Conservation (phyloP, 1,140 invertebrate species). For the Berghia stephanieae region DNA sequence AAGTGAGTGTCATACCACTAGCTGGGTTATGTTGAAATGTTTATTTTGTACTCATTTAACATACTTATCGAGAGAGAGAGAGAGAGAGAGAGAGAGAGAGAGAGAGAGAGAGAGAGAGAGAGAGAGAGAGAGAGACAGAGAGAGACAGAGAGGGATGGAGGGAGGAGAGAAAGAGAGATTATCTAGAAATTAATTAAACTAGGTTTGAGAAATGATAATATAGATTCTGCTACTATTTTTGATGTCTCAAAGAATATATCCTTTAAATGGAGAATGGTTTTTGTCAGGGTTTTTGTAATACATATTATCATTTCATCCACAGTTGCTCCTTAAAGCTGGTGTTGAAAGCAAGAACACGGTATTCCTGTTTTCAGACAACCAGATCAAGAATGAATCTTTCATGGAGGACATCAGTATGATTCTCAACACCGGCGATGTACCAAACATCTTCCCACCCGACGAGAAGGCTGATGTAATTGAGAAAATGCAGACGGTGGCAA, state of each 20-base stretch:
- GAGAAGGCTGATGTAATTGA: slow-evolving; percentile 68
- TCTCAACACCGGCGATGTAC: slow-evolving; percentile 68
- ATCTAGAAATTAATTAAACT: too few species aligned
- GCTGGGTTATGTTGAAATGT: too few species aligned
- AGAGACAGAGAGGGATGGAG: too few species aligned
- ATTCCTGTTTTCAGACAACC: slow-evolving; percentile 67
- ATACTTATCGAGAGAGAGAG: too few species aligned
- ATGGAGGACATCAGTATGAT: slow-evolving; percentile 69
- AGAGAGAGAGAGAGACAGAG: too few species aligned
- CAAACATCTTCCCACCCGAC: slow-evolving; percentile 67
- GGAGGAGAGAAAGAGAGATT: too few species aligned
- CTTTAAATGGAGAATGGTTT: not conserved
- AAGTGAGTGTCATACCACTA: too few species aligned
- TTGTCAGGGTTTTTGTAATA: not conserved
- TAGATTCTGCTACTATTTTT: not conserved
- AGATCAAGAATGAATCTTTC: slow-evolving; percentile 68
- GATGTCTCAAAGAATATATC: not conserved
- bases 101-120: too few species aligned
- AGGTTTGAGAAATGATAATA: too few species aligned
- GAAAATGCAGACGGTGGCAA: slow-evolving; percentile 67
- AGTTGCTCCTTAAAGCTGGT: slow-evolving; percentile 66
- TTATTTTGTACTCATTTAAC: too few species aligned
- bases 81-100: too few species aligned
- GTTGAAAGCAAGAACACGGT: slow-evolving; percentile 64
- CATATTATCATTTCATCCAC: slow-evolving; percentile 27